Percentiles rank a stretch among this genome's conserved stretches.
Conservation (phyloP, 2,797 vertebrate genomes). For the Enteromius treurensis region DNA sequence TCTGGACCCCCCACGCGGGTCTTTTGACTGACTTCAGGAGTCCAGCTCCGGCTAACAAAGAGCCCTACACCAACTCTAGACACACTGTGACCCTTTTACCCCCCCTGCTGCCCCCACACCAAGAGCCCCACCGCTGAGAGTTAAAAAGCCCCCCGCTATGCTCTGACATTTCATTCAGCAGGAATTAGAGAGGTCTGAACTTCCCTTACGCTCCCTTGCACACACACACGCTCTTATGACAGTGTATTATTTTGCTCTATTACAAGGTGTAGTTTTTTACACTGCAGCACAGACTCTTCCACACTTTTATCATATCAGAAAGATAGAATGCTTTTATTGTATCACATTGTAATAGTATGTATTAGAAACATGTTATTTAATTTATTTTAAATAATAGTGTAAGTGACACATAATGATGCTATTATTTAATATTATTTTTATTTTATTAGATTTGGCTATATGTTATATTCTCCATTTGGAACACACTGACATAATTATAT, state of each 20-base stretch:
- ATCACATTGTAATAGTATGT: not conserved
- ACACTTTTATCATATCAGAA: not conserved
- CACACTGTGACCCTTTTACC: conserved; percentile 52
- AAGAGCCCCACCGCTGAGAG: conserved; percentile 44
- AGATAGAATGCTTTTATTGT: not conserved
- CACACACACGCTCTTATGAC: not conserved
- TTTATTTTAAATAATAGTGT: not conserved
- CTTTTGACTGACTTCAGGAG: conserved; percentile 57
- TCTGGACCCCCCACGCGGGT: conserved; percentile 44
- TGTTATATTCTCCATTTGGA: not conserved
- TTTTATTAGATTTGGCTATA: not conserved
- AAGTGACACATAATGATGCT: not conserved
- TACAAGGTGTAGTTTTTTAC: conserved; percentile 1
- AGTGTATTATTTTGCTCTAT: not conserved
- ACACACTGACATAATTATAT: not conserved
- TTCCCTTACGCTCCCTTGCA: conserved; percentile 24
- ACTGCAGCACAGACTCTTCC: not conserved
- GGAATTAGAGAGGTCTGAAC: conserved; percentile 57
- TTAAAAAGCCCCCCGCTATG: conserved; percentile 57
- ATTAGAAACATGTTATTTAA: not conserved
- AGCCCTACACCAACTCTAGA: conserved; percentile 31
- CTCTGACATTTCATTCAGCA: conserved; percentile 61
- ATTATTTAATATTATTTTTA: too few species aligned
- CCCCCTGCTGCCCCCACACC: conserved; percentile 38
- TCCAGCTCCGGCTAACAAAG: conserved; percentile 55